Evolutionary conservation across 2,113 vertebrate genomes (phyloP).

Genomic region (Gymnogyps californianus): DNA sequence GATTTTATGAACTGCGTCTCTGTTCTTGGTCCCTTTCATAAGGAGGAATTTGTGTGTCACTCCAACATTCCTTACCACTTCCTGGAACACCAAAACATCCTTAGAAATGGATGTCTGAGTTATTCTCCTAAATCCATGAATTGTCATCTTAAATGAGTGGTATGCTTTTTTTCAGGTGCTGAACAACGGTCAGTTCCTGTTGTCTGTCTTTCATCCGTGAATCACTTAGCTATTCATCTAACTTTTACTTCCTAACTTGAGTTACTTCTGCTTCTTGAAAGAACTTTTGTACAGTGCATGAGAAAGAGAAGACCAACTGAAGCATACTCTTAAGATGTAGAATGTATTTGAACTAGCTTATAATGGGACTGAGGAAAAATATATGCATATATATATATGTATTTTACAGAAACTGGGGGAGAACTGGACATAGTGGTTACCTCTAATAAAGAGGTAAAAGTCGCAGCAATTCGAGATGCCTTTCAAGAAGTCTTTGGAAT

Average conservation of each 20-base stretch:
- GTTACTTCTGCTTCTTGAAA: neutral
- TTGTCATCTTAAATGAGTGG: neutral
- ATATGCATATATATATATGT: neutral
- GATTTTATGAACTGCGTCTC: neutral
- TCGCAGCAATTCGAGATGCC: constrained; percentile 89
- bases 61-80: neutral
- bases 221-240: neutral
- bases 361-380: neutral
- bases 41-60: neutral
- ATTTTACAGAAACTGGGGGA: constrained; percentile 86
- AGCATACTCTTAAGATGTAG: neutral
- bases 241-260: neutral
- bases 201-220: neutral
- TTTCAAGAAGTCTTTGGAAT: constrained; percentile 98
- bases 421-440: constrained; percentile 94
- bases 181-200: neutral
- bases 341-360: neutral
- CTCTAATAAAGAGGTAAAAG: constrained; percentile 87
- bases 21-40: neutral
- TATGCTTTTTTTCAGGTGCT: neutral
- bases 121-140: neutral
- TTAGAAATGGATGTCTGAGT: neutral
- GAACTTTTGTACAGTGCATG: neutral
- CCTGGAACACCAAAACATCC: neutral
- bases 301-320: neutral